Conservation (phyloP, 2,113 vertebrate genomes). For the Sebastes fasciatus region DNA sequence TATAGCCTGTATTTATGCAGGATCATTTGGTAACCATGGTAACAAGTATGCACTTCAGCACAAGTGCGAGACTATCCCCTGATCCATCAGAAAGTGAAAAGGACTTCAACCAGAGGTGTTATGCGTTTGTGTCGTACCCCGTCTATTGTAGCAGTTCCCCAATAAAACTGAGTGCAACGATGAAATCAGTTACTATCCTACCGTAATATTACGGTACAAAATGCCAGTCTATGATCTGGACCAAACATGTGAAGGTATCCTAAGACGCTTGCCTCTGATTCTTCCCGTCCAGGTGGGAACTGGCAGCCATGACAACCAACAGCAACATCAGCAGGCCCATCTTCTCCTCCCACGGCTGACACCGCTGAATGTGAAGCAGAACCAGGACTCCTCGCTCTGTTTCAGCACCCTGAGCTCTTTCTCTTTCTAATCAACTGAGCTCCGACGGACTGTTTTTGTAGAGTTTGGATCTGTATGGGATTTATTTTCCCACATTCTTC, state of each 20-base stretch:
- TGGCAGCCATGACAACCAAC: slow-evolving; percentile 99
- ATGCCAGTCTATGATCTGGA: not conserved
- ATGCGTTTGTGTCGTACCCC: not conserved
- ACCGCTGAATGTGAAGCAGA: slow-evolving; percentile 28
- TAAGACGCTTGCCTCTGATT: not conserved
- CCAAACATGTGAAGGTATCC: not conserved
- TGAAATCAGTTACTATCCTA: not conserved
- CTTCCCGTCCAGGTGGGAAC: slow-evolving; percentile 90
- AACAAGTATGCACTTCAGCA: not conserved
- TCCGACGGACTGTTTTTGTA: slow-evolving; percentile 44
- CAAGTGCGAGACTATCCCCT: not conserved
- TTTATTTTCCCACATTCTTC: slow-evolving; percentile 51
- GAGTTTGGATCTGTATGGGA: slow-evolving; percentile 45
- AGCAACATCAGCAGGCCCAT: slow-evolving; percentile 99
- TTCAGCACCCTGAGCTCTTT: slow-evolving; percentile 56
- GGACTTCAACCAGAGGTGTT: not conserved
- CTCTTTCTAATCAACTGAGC: slow-evolving; percentile 41
- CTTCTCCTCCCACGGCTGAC: slow-evolving; percentile 94
- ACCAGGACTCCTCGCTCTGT: slow-evolving; percentile 40
- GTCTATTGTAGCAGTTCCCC: not conserved
- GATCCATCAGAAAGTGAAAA: not conserved
- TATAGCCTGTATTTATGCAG: not conserved
- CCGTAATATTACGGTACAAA: not conserved
- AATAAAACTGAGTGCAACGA: too few species aligned
- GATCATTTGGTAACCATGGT: not conserved